phyloP scores from a whole-genome alignment of 1,140 invertebrate genomes.

The Lordiphosa collinella region DNA sequence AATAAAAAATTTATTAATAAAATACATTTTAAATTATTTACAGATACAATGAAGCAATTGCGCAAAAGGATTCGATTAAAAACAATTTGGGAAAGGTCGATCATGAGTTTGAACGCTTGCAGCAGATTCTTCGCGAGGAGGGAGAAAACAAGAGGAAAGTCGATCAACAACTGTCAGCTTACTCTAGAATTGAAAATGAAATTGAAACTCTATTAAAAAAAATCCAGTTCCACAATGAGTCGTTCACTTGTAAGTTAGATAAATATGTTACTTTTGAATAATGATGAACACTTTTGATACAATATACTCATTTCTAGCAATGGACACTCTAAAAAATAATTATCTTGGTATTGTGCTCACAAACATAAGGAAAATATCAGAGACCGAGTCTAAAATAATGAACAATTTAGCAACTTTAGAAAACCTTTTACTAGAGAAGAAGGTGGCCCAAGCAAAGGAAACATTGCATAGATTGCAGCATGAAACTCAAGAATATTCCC shows the following conservation, averaged over 20 bases:
- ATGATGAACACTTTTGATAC: neutral
- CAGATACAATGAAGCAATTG: constrained; percentile 16
- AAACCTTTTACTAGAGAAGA: constrained; percentile 2
- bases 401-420: neutral
- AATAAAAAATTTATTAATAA: neutral
- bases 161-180: constrained; percentile 45
- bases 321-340: constrained; percentile 78
- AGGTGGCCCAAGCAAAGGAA: constrained; percentile 8
- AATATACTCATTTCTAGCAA: constrained; percentile 17
- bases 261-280: too few relatives aligned
- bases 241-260: constrained; percentile 16
- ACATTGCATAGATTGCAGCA: constrained; percentile 37
- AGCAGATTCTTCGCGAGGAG: constrained; percentile 21
- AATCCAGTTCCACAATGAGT: constrained; percentile 6
- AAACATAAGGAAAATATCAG: constrained; percentile 15
- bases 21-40: neutral
- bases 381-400: constrained; percentile 18
- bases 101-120: constrained; percentile 48
- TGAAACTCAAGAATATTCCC: constrained; percentile 27
- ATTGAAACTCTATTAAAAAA: constrained; percentile 20
- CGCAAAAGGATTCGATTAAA: constrained; percentile 32
- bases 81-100: constrained; percentile 40
- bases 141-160: constrained; percentile 38
- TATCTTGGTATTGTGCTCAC: constrained; percentile 66
- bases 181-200: constrained; percentile 31